These are phyloP conservation scores for Malurus splendens DNA, from an alignment of 2,797 vertebrate species.

Conservation along the genomic window DNA sequence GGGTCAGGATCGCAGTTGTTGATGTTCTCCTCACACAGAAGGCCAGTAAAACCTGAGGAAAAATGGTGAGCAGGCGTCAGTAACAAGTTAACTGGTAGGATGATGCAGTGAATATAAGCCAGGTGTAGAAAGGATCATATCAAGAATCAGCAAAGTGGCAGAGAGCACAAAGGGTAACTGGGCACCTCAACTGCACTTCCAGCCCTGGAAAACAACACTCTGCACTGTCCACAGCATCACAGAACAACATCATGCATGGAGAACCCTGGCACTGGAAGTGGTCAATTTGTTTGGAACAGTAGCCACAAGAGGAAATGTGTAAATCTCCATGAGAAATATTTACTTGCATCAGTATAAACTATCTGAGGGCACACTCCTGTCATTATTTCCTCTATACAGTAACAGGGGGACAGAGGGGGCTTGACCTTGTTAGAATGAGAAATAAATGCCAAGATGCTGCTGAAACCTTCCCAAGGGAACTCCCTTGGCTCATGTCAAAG, in stretches of 20 bases:
- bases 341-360: not conserved
- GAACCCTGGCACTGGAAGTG: not conserved
- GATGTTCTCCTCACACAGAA: slow-evolving; percentile 83
- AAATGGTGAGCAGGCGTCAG: not conserved
- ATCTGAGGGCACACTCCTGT: not conserved
- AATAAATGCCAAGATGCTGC: not conserved
- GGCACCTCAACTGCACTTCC: not conserved
- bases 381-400: not conserved
- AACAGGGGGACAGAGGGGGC: not conserved
- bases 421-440: not conserved
- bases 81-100: not conserved
- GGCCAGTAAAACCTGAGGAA: slow-evolving; percentile 82
- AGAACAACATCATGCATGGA: not conserved
- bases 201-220: not conserved
- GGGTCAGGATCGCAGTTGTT: slow-evolving; percentile 88
- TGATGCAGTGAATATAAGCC: not conserved
- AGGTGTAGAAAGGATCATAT: not conserved
- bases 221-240: not conserved
- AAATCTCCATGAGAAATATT: not conserved
- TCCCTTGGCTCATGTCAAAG: not conserved
- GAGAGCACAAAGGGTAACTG: not conserved
- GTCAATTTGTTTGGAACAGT: not conserved
- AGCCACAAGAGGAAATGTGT: not conserved
- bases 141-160: not conserved
- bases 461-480: not conserved